phyloP scores from a whole-genome alignment of 2,888 invertebrate genomes.

The Periphyllus acericola region DNA sequence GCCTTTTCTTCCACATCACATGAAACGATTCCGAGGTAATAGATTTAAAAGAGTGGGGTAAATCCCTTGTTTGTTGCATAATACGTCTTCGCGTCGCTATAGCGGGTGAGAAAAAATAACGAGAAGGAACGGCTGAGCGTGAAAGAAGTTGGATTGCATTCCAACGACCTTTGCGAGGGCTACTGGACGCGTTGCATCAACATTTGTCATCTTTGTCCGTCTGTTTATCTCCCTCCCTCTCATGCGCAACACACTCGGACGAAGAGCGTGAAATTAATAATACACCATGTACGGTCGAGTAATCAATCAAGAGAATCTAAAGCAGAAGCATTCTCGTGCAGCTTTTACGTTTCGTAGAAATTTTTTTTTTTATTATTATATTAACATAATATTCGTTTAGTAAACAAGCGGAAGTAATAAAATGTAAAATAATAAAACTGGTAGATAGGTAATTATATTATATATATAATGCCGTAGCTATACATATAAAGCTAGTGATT shows the following conservation, averaged over 20 bases:
- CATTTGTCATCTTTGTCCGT: background rate
- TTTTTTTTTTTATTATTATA: too few species aligned
- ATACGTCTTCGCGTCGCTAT: background rate
- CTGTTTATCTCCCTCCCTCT: background rate
- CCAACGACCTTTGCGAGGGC: background rate
- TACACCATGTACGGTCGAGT: background rate
- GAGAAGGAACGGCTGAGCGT: background rate
- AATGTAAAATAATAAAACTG: too few species aligned
- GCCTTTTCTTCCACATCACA: background rate
- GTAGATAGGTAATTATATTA: too few species aligned
- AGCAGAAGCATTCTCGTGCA: background rate
- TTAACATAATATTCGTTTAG: too few species aligned
- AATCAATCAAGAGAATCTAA: background rate
- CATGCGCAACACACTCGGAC: background rate
- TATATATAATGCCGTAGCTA: too few species aligned
- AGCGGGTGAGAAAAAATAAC: background rate
- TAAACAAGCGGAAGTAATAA: too few species aligned
- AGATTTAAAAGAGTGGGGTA: background rate
- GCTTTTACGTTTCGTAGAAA: too few species aligned
- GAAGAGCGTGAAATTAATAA: background rate
- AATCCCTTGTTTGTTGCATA: background rate
- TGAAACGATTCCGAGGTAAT: conserved; percentile 12
- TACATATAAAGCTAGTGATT: too few species aligned
- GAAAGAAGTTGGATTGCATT: background rate
- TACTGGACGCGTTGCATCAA: background rate